phyloP scores from a whole-genome alignment of 2,888 invertebrate genomes.

The Caenorhabditis sulstoni region DNA sequence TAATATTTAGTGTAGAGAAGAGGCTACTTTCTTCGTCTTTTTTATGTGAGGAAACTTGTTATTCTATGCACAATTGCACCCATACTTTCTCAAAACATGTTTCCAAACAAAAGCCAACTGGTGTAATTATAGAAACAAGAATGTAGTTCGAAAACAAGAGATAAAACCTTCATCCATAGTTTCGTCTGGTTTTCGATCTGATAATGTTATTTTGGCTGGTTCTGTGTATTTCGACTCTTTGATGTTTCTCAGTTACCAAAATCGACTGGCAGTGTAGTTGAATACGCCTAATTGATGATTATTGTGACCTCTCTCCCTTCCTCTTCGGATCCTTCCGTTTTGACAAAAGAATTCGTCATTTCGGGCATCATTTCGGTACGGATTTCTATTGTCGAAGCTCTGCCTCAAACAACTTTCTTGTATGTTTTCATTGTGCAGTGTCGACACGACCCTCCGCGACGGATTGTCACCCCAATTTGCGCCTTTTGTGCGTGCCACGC shows the following conservation, averaged over 20 bases:
- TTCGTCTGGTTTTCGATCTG: not conserved
- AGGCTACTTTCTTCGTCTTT: not conserved
- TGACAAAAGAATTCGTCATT: constrained; percentile 37
- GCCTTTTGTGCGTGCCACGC: constrained; percentile 64
- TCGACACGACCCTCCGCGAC: constrained; percentile 31
- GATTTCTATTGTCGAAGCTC: constrained; percentile 33
- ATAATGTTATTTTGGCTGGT: not conserved
- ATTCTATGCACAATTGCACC: constrained; percentile 5
- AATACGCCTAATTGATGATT: constrained; percentile 33
- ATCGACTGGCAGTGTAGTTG: constrained; percentile 13
- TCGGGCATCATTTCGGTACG: constrained; percentile 21
- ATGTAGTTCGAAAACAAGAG: constrained; percentile 12
- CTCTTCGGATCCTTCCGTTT: constrained; percentile 40
- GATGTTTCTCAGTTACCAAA: not conserved
- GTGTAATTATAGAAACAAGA: constrained; percentile 8
- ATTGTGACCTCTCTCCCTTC: constrained; percentile 19
- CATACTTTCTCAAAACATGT: constrained; percentile 22
- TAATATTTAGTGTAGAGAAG: no score
- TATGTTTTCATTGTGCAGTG: constrained; percentile 15
- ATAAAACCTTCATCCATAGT: not conserved
- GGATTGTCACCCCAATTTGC: constrained; percentile 54
- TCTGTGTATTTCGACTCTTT: constrained; percentile 15
- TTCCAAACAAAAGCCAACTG: constrained; percentile 1
- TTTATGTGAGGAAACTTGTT: constrained; percentile 39
- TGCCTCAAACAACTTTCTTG: constrained; percentile 11